phyloP scores from a whole-genome alignment of 2,888 invertebrate genomes.

The Trilocha varians region DNA sequence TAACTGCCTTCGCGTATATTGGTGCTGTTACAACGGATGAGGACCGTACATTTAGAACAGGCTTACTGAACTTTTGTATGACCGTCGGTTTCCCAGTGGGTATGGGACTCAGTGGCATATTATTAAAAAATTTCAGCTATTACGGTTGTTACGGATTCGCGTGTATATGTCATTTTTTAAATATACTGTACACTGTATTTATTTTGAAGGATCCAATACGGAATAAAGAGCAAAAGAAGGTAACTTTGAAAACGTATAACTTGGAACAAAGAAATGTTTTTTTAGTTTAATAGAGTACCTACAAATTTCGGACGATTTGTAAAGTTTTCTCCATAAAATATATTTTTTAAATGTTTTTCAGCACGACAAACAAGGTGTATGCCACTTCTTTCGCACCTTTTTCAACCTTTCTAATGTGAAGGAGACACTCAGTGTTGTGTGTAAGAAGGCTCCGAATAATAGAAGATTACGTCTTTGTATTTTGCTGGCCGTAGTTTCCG shows the following conservation, averaged over 20 bases:
- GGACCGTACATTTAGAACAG: constrained; percentile 85
- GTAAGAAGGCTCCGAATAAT: constrained; percentile 53
- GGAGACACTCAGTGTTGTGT: constrained; percentile 56
- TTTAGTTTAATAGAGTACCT: too few relatives aligned
- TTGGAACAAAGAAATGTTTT: too few relatives aligned
- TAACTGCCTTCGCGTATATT: constrained; percentile 87
- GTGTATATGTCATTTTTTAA: constrained; percentile 76
- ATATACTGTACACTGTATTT: constrained; percentile 78
- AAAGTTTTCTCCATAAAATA: too few relatives aligned
- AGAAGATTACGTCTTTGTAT: constrained; percentile 48
- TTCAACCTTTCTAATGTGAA: constrained; percentile 50
- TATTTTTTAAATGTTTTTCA: constrained; percentile 24
- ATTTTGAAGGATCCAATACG: constrained; percentile 76
- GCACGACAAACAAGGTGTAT: constrained; percentile 40
- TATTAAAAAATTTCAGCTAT: constrained; percentile 79
- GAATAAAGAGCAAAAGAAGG: constrained; percentile 41
- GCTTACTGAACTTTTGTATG: constrained; percentile 87
- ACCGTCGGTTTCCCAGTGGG: constrained; percentile 92
- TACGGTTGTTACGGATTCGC: constrained; percentile 84
- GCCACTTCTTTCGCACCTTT: constrained; percentile 38
- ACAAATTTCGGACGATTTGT: too few relatives aligned
- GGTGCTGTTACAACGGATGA: constrained; percentile 85
- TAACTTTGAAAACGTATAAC: too few relatives aligned
- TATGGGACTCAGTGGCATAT: constrained; percentile 84
- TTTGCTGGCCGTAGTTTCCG: constrained; percentile 49